These are phyloP conservation scores for Ophion obscuratus DNA, from an alignment of 2,888 invertebrate species.

Conservation along the genomic window DNA sequence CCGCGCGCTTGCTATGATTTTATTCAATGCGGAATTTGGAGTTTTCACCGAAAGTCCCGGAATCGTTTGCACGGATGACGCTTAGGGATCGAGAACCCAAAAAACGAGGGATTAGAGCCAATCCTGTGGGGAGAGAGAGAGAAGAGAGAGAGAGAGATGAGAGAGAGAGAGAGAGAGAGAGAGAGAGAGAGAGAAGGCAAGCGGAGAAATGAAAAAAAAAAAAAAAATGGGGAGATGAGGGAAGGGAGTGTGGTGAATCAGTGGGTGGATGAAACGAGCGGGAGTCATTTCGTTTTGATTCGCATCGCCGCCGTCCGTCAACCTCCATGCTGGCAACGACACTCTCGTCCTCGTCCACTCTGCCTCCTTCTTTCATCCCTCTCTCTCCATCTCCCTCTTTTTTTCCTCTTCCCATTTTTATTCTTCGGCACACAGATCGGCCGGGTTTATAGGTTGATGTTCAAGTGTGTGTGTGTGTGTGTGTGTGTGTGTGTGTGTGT, in stretches of 20 bases:
- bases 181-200: too few species aligned
- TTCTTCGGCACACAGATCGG: conserved; percentile 31
- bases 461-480: not conserved
- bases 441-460: conserved; percentile 12
- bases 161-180: too few species aligned
- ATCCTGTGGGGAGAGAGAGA: not conserved
- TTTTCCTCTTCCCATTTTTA: conserved; percentile 6
- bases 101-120: conserved; percentile 14
- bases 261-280: conserved; percentile 66
- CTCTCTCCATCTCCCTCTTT: conserved; percentile 23
- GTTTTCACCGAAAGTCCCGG: conserved; percentile 30
- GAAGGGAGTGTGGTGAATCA: conserved; percentile 38
- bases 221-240: not conserved
- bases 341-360: conserved; percentile 42
- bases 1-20: conserved; percentile 45
- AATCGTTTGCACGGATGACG: conserved; percentile 33
- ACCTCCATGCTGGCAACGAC: conserved; percentile 61
- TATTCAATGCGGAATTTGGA: conserved; percentile 55
- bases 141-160: too few species aligned
- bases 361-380: conserved; percentile 14
- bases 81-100: not conserved
- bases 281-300: conserved; percentile 72
- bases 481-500: too few species aligned
- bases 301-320: conserved; percentile 75
- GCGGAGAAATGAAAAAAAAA: not conserved